Conservation (phyloP, 2,113 vertebrate species). For the Poeciliopsis prolifica region DNA sequence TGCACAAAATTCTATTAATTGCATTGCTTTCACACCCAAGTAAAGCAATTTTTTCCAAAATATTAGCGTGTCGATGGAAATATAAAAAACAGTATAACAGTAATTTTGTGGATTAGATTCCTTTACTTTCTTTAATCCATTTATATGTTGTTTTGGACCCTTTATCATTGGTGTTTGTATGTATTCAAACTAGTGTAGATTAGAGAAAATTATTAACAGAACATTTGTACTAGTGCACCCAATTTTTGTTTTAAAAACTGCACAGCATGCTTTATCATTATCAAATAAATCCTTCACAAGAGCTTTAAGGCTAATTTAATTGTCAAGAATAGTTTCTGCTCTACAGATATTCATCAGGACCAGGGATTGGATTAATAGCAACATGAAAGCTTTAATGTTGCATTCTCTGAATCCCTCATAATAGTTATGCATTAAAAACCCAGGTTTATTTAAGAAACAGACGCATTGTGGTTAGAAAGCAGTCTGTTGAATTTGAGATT, state of each 20-base stretch:
- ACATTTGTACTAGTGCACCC: neutral
- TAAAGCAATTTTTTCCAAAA: neutral
- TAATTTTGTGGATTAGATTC: neutral
- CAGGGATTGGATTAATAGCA: slow-evolving; percentile 54
- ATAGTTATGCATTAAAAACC: slow-evolving; percentile 56
- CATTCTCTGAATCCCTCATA: slow-evolving; percentile 58
- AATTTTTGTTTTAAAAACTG: neutral
- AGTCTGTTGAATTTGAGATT: slow-evolving; percentile 66
- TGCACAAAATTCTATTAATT: too few species aligned
- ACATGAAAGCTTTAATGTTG: slow-evolving; percentile 48
- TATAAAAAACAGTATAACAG: neutral
- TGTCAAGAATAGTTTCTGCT: slow-evolving; percentile 20
- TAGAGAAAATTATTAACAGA: neutral
- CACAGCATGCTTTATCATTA: neutral
- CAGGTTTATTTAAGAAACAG: slow-evolving; percentile 68
- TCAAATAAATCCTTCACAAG: neutral
- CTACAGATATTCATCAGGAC: slow-evolving; percentile 31
- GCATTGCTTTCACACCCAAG: too few species aligned
- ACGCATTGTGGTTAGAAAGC: slow-evolving; percentile 67
- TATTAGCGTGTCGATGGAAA: neutral
- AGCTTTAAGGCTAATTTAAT: neutral
- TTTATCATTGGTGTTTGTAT: neutral
- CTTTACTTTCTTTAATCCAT: neutral
- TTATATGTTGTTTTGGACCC: neutral
- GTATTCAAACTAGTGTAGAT: neutral